These are phyloP conservation scores for Thera obeliscata DNA, from an alignment of 2,888 invertebrate genomes.

Conservation along the genomic window DNA sequence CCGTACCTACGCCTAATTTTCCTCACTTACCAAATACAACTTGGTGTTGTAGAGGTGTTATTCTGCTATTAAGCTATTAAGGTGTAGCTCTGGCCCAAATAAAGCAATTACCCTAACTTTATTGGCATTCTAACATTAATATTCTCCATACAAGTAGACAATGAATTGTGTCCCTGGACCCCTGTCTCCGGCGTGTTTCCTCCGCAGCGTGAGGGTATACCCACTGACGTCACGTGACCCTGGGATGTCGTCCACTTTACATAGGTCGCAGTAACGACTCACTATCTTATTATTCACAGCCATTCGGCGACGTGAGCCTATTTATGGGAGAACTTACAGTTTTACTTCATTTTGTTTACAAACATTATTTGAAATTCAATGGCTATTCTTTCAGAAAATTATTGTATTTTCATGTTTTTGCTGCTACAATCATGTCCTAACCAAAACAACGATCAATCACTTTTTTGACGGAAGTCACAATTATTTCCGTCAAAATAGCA, in stretches of 20 bases:
- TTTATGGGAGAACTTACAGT: conserved; percentile 1
- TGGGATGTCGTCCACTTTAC: conserved; percentile 20
- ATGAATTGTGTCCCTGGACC: conserved; percentile 25
- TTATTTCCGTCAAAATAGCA: conserved; percentile 65
- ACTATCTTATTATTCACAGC: conserved; percentile 12
- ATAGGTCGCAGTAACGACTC: conserved; percentile 12
- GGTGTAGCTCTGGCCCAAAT: conserved; percentile 18
- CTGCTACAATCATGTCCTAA: conserved; percentile 1
- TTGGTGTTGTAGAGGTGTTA: not conserved
- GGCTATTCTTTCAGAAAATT: not conserved
- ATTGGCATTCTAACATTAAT: conserved; percentile 36
- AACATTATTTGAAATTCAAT: too few species aligned
- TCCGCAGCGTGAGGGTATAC: conserved; percentile 20
- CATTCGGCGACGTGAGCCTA: conserved; percentile 4
- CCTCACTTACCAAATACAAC: not conserved
- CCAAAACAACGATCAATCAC: conserved; percentile 33
- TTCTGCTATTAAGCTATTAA: not conserved
- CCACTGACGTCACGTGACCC: conserved; percentile 7
- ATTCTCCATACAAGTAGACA: conserved; percentile 28
- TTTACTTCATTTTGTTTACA: not conserved
- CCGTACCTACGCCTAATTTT: not conserved
- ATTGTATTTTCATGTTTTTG: conserved; percentile 9
- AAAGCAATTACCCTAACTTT: conserved; percentile 30
- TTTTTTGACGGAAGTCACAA: too few species aligned
- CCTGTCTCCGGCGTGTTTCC: conserved; percentile 26